These are phyloP conservation scores for Alosa sapidissima DNA, from an alignment of 2,797 vertebrate species.

Conservation along the genomic window DNA sequence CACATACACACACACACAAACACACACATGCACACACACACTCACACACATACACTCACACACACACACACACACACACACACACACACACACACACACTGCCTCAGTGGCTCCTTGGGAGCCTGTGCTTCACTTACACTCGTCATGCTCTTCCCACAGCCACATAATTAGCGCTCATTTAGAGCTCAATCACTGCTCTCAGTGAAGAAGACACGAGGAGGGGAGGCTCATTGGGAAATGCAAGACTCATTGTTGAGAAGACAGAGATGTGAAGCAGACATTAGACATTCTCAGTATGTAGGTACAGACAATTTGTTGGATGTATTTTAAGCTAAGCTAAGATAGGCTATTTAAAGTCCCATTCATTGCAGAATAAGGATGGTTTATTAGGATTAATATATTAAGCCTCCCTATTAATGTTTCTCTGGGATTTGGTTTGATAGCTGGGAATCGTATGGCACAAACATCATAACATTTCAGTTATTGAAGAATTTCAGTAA, in stretches of 20 bases:
- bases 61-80: no score
- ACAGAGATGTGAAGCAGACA: background rate
- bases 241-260: background rate
- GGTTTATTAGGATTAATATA: background rate
- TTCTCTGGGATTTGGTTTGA: background rate
- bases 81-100: background rate
- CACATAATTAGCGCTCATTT: background rate
- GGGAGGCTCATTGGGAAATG: background rate
- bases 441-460: background rate
- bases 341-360: background rate
- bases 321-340: background rate
- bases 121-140: background rate
- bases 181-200: background rate
- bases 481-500: background rate
- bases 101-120: background rate
- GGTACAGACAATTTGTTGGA: background rate
- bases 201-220: background rate
- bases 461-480: no score
- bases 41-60: no score
- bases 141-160: background rate
- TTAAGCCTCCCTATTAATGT: background rate
- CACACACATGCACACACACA: no score
- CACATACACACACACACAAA: no score
- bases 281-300: background rate
- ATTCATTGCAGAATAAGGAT: background rate